Evolutionary conservation across 2,797 vertebrate genomes (phyloP), one percentile per base, ranked within the genome.

Genomic region (Adelosebastes latens): DNA sequence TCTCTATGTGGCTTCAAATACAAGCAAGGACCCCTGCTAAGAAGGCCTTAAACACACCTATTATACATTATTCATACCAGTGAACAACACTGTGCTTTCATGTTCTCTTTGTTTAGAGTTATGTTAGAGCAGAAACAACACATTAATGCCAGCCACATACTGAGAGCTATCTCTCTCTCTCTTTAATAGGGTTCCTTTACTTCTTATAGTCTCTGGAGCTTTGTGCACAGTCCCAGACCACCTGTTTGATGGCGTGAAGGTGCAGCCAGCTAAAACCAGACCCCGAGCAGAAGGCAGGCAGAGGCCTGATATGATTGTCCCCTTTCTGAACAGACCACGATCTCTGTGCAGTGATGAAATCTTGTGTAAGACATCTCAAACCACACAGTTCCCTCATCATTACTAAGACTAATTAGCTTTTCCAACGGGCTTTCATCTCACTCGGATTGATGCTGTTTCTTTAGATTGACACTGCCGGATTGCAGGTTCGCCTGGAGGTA

Each of bases 351-450:
- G 22, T 91, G 90, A 92, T 83, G 86, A 86, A 90, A 91, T 84
- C 68, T 70, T 8, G 39, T 81, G 88, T 32, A 90, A 91, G 46
- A 76, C 66, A 24, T 20, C 80, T 89, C 77, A 84, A 87, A 86
- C 56, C 56, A 42, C 77, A 32, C 61, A 4, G 67, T 63, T 82
- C 59, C 66, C 64, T 68, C 68, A 59, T 67, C 82, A 75, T 83
- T 74, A 76, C 82, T 53, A 81, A 72, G 27, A 77, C 76, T 88
- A 91, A 93, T 93, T 81, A 84, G 80, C 39, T 88, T 86, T 79
- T 67, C 73, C 75, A 22, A 13, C 52, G 63, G 66, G 77, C 83
- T 88, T 87, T 87, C 68, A 80, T 87, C 87, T 85, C 73, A 39
- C 46, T 64, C 20, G 72, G 80, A 84, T 79, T 80, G 77, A 84